These are phyloP conservation scores for Mustelus asterias DNA, from an alignment of 2,113 vertebrate genomes.

Conservation along the genomic window DNA sequence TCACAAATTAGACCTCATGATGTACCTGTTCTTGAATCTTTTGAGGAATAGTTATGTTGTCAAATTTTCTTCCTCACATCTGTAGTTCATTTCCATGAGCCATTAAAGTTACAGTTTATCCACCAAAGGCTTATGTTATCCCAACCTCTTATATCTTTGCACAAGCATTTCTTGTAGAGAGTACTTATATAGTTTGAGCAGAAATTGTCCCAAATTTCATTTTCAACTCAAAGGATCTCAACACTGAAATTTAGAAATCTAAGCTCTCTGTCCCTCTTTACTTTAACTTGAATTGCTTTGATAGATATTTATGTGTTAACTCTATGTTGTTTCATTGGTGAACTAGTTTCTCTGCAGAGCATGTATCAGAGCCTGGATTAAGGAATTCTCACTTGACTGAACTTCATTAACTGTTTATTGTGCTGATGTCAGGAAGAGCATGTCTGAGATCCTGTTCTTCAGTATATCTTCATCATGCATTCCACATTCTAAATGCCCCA, in stretches of 20 bases:
- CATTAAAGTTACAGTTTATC: too few relatives aligned
- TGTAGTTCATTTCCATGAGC: too few relatives aligned
- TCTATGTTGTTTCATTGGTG: background rate
- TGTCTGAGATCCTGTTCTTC: background rate
- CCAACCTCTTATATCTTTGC: too few relatives aligned
- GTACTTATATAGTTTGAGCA: too few relatives aligned
- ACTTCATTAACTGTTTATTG: background rate
- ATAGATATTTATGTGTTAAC: background rate
- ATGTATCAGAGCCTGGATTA: background rate
- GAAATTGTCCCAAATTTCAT: too few relatives aligned
- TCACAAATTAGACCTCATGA: too few relatives aligned
- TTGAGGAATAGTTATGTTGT: too few relatives aligned
- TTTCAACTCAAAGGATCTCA: background rate
- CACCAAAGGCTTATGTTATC: too few relatives aligned
- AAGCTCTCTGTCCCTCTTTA: background rate
- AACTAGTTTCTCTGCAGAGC: background rate
- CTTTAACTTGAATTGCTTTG: background rate
- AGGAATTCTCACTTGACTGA: background rate
- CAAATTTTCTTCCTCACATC: too few relatives aligned
- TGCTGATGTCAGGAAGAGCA: background rate
- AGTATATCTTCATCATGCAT: background rate
- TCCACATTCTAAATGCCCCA: background rate
- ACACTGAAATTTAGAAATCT: background rate
- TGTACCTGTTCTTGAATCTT: too few relatives aligned
- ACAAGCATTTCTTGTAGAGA: too few relatives aligned